Percentiles rank a stretch among this genome's conserved stretches.
Conservation (phyloP, 2,113 vertebrate species). For the Phasianus colchicus region DNA sequence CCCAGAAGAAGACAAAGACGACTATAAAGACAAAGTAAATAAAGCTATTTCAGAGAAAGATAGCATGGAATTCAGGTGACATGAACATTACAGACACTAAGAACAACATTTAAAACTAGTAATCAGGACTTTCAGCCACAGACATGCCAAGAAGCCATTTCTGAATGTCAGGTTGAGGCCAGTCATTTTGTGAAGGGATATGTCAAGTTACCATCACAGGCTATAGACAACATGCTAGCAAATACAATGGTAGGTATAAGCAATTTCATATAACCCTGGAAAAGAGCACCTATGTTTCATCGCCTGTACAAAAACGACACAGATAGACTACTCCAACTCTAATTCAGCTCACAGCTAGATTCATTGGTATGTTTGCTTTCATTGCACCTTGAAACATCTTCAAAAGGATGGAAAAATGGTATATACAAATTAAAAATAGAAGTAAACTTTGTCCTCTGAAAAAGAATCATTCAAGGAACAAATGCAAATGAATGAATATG, state of each 20-base stretch:
- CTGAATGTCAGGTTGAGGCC: background rate
- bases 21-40: background rate
- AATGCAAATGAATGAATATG: background rate
- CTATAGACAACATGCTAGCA: background rate
- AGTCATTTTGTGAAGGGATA: background rate
- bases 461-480: background rate
- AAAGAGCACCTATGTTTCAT: background rate
- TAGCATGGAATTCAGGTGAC: background rate
- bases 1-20: background rate
- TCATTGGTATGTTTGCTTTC: background rate
- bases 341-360: background rate
- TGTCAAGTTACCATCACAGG: background rate
- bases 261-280: accelerated
- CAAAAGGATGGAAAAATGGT: background rate
- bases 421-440: background rate
- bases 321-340: background rate
- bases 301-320: background rate
- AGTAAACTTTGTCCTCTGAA: background rate
- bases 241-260: background rate
- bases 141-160: background rate
- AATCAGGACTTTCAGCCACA: background rate
- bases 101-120: background rate
- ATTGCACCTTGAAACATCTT: background rate
- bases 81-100: background rate
- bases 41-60: background rate